phyloP scores from a whole-genome alignment of 92 coral and sea anemone genomes.

The Plumapathes pennacea region DNA sequence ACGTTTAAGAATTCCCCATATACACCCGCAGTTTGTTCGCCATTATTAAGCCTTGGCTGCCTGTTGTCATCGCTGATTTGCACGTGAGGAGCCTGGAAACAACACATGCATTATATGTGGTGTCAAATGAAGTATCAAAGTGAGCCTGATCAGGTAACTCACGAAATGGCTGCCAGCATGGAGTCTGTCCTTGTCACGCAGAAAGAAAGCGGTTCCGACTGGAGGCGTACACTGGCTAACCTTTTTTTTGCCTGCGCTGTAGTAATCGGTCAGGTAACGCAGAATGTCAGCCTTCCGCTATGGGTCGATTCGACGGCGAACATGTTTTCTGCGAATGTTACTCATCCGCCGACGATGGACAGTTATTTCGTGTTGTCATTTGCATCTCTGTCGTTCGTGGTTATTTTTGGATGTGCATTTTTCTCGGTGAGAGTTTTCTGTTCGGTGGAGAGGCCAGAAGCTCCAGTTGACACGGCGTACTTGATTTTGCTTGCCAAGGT shows the following conservation, averaged over 20 bases:
- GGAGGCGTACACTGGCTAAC: conserved; percentile 37
- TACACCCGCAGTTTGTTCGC: too few relatives aligned
- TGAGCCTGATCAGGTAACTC: too few relatives aligned
- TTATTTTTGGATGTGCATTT: conserved; percentile 58
- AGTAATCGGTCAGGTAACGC: conserved; percentile 71
- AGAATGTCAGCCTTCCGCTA: conserved; percentile 63
- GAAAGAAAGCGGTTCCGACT: too few relatives aligned
- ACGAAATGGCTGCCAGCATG: too few relatives aligned
- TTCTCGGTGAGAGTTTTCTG: conserved; percentile 15
- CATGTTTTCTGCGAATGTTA: conserved; percentile 1
- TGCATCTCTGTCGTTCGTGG: conserved; percentile 63
- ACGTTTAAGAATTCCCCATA: too few relatives aligned
- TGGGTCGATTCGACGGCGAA: conserved; percentile 71
- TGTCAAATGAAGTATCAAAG: too few relatives aligned
- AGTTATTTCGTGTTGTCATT: conserved; percentile 76
- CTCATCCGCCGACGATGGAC: conserved; percentile 47
- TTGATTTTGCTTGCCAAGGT: conserved; percentile 5
- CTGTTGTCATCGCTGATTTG: too few relatives aligned
- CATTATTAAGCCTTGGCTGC: too few relatives aligned
- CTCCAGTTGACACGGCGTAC: conserved; percentile 5
- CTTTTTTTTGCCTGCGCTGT: conserved; percentile 43
- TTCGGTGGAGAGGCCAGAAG: neutral
- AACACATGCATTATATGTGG: too few relatives aligned
- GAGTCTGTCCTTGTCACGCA: too few relatives aligned
- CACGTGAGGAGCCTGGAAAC: too few relatives aligned